Evolutionary conservation across 2,113 vertebrate genomes (phyloP).

Genomic region (Canis aureus): DNA sequence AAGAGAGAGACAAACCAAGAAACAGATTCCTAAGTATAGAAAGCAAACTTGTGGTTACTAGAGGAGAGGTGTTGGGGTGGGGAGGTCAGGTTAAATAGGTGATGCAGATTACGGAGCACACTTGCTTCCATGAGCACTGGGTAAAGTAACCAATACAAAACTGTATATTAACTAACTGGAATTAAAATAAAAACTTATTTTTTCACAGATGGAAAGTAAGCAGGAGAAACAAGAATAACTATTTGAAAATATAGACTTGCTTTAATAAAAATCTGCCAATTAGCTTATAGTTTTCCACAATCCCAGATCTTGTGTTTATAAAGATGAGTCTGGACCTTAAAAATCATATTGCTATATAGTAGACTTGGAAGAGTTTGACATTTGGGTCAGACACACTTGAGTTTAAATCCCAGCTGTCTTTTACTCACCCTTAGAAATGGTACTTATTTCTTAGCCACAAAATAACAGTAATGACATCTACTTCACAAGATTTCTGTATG

Average conservation of each 20-base stretch:
- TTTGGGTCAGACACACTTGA: not conserved
- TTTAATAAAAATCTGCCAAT: not conserved
- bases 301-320: not conserved
- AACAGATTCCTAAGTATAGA: too few species aligned
- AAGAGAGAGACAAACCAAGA: too few species aligned
- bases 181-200: too few species aligned
- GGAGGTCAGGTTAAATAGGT: too few species aligned
- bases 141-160: too few species aligned
- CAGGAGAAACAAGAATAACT: not conserved
- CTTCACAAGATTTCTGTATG: not conserved
- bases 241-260: not conserved
- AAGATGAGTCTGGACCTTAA: not conserved
- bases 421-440: not conserved
- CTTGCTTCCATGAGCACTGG: too few species aligned
- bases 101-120: too few species aligned
- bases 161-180: too few species aligned
- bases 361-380: not conserved
- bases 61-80: too few species aligned
- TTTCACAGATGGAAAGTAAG: not conserved
- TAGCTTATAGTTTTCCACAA: not conserved
- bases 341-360: not conserved
- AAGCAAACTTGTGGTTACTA: too few species aligned
- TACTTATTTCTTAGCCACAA: not conserved
- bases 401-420: not conserved
- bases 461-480: not conserved